Conservation (phyloP, 37 sponge, comb jelly and placozoan species). For the Petrosia ficiformis region DNA sequence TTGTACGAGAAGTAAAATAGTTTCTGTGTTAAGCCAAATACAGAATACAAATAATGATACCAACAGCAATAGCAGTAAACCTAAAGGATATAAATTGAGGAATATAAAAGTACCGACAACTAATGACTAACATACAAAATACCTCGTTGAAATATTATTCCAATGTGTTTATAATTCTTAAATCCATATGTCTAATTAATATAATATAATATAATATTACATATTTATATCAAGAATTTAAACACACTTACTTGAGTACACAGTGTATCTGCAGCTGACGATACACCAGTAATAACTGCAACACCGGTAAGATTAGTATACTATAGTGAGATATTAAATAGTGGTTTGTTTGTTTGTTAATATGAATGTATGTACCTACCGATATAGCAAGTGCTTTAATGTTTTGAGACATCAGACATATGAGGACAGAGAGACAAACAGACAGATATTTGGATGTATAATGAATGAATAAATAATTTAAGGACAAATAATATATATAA, state of each 20-base stretch:
- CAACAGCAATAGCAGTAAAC: background rate
- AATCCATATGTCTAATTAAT: conserved; percentile 69
- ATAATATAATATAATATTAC: no score
- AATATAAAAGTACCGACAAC: no score
- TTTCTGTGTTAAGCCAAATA: conserved; percentile 29
- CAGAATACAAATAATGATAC: background rate
- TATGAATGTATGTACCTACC: background rate
- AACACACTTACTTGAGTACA: conserved; percentile 52
- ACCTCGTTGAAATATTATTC: conserved; percentile 57
- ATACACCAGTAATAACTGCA: conserved; percentile 30
- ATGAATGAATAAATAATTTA: background rate
- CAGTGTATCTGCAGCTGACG: conserved; percentile 51
- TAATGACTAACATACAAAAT: background rate
- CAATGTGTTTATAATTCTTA: conserved; percentile 65
- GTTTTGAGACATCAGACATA: no score
- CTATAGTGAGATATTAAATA: conserved; percentile 5
- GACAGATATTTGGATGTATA: background rate
- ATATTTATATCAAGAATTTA: no score
- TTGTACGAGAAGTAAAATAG: conserved; percentile 39
- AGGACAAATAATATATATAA: background rate
- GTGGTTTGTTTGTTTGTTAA: background rate
- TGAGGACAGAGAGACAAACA: background rate
- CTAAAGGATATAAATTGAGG: no score
- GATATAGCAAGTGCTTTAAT: background rate
- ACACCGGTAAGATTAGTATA: conserved; percentile 40